A percentile compares a stretch with the other conserved stretches of the same genome.
These are phyloP conservation scores for Drosophila punjabiensis DNA, from an alignment of 1,140 invertebrate genomes.

Conservation along the genomic window DNA sequence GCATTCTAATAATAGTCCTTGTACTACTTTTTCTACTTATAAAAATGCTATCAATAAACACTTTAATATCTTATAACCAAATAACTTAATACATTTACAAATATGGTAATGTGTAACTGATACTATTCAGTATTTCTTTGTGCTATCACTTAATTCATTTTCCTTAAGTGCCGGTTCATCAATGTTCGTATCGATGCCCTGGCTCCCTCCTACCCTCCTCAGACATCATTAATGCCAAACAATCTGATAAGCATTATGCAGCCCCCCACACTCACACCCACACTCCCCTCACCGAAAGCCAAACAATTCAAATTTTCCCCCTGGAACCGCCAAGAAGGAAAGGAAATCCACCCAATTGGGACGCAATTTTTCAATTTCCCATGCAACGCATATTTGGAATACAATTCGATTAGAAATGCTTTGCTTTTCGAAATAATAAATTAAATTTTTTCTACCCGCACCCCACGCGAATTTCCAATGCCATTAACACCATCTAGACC, in stretches of 20 bases:
- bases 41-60: not conserved
- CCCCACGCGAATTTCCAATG: slow-evolving; percentile 61
- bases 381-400: slow-evolving; percentile 71
- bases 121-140: slow-evolving; percentile 1
- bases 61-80: not conserved
- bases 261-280: slow-evolving; percentile 13
- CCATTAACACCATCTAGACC: slow-evolving; percentile 71
- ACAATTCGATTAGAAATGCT: slow-evolving; percentile 84
- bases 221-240: slow-evolving; percentile 74
- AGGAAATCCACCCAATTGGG: slow-evolving; percentile 57
- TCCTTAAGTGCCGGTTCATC: slow-evolving; percentile 35
- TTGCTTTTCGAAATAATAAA: slow-evolving; percentile 83
- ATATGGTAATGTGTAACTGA: slow-evolving; percentile 11
- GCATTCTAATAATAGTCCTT: not conserved
- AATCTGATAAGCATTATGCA: slow-evolving; percentile 73
- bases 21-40: not conserved
- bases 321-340: slow-evolving; percentile 8
- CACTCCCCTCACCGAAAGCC: slow-evolving; percentile 7
- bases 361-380: slow-evolving; percentile 75
- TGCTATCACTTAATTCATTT: slow-evolving; percentile 36
- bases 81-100: slow-evolving; percentile 1
- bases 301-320: slow-evolving; percentile 66
- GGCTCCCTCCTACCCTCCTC: not conserved
- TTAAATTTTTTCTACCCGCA: slow-evolving; percentile 67
- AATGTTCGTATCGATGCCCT: slow-evolving; percentile 1